Evolutionary conservation across 2,888 invertebrate species (phyloP).

Genomic region (Lacanobia wlatinum): DNA sequence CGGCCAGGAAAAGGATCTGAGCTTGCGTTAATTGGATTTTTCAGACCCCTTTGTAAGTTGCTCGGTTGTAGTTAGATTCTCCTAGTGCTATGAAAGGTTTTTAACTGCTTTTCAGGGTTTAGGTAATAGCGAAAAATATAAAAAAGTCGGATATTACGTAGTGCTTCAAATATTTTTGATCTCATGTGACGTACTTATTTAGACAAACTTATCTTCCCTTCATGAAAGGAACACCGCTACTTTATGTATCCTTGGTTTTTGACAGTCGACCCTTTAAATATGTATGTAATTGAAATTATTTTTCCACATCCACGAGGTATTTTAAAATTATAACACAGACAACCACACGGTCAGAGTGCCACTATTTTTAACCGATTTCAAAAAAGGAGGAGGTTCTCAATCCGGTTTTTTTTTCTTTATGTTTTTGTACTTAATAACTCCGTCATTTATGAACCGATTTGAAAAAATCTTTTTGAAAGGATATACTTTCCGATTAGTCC

Average conservation of each 20-base stretch:
- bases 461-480: too few relatives aligned
- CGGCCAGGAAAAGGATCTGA: slow-evolving; percentile 1
- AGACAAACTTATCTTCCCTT: too few relatives aligned
- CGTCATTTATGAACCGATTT: too few relatives aligned
- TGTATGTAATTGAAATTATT: background rate
- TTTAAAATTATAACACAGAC: background rate
- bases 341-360: slow-evolving; percentile 1
- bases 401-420: too few relatives aligned
- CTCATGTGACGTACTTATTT: background rate
- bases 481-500: too few relatives aligned
- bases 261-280: background rate
- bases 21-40: slow-evolving; percentile 7
- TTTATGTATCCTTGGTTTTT: too few relatives aligned
- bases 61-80: background rate
- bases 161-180: background rate
- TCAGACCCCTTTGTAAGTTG: background rate
- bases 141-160: too few relatives aligned
- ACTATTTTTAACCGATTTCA: background rate
- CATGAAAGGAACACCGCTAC: slow-evolving; percentile 13
- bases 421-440: too few relatives aligned
- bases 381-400: too few relatives aligned
- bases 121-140: background rate
- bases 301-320: too few relatives aligned
- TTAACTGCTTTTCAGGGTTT: too few relatives aligned
- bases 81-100: too few relatives aligned